Evolutionary conservation across 1,140 invertebrate genomes (phyloP).

Genomic region (Lepidotrigona ventralis): DNA sequence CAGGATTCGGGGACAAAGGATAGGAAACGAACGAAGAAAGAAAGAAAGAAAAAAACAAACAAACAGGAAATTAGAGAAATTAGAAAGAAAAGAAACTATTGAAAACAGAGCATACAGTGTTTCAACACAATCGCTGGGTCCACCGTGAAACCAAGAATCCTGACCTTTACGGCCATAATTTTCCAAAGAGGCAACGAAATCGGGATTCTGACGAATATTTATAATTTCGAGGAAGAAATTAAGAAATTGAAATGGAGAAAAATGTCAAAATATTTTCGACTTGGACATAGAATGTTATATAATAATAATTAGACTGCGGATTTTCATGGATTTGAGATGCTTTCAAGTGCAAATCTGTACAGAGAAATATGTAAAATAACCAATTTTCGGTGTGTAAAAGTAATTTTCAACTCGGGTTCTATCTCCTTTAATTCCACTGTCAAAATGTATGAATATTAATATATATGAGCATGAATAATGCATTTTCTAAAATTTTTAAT

Average conservation of each 20-base stretch:
- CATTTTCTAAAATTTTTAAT: too few species aligned
- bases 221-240: conserved; percentile 16
- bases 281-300: neutral
- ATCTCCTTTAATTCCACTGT: too few species aligned
- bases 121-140: conserved; percentile 42
- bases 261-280: conserved; percentile 1
- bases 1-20: conserved; percentile 11
- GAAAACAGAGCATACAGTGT: conserved; percentile 41
- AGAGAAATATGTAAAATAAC: too few species aligned
- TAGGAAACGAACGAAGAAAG: conserved; percentile 56
- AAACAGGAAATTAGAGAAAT: conserved; percentile 62
- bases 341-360: too few species aligned
- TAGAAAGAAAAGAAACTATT: conserved; percentile 27
- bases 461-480: too few species aligned
- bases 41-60: conserved; percentile 33
- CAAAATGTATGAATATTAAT: too few species aligned
- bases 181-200: conserved; percentile 29
- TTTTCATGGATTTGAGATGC: too few species aligned
- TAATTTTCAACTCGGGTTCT: too few species aligned
- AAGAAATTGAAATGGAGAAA: conserved; percentile 2
- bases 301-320: neutral
- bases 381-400: too few species aligned
- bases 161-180: neutral
- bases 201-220: conserved; percentile 10
- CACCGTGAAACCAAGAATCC: conserved; percentile 46